phyloP scores from a whole-genome alignment of 2,797 vertebrate genomes.

The Epinephelus awoara region DNA sequence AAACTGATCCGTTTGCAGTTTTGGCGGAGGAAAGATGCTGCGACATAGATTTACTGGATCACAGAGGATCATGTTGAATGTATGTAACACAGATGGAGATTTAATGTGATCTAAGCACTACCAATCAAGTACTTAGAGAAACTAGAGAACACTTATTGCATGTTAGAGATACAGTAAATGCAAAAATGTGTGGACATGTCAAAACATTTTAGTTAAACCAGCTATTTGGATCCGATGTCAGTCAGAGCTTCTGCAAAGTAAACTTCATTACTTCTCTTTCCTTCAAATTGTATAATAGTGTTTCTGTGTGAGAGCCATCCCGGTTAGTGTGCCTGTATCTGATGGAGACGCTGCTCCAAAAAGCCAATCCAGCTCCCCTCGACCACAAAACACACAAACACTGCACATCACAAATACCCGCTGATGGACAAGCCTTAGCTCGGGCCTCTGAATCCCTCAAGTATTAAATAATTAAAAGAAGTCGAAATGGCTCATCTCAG shows the following conservation, averaged over 20 bases:
- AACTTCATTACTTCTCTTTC: constrained; percentile 60
- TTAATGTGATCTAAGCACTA: constrained; percentile 45
- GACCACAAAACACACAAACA: constrained; percentile 74
- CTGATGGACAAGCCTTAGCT: constrained; percentile 62
- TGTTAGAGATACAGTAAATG: constrained; percentile 38
- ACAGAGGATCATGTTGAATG: constrained; percentile 36
- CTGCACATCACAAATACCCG: constrained; percentile 65
- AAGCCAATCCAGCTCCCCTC: constrained; percentile 42
- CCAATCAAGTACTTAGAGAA: constrained; percentile 50
- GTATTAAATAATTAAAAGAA: constrained; percentile 78
- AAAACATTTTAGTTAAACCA: constrained; percentile 54
- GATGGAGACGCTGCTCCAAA: constrained; percentile 54
- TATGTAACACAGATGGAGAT: constrained; percentile 39
- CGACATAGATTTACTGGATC: constrained; percentile 37
- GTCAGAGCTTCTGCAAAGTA: constrained; percentile 60
- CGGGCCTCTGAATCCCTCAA: constrained; percentile 60
- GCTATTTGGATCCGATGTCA: constrained; percentile 58
- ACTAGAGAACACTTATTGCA: constrained; percentile 31
- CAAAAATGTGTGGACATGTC: constrained; percentile 50
- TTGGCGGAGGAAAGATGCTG: constrained; percentile 26
- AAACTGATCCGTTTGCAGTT: constrained; percentile 32
- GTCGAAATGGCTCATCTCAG: constrained; percentile 69
- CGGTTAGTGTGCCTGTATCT: constrained; percentile 37
- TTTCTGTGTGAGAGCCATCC: constrained; percentile 65
- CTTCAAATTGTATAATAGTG: constrained; percentile 54